Percentiles rank a stretch among this genome's conserved stretches.
Evolutionary conservation across 2,797 vertebrate genomes (phyloP).

Genomic region (Prunella strophiata): DNA sequence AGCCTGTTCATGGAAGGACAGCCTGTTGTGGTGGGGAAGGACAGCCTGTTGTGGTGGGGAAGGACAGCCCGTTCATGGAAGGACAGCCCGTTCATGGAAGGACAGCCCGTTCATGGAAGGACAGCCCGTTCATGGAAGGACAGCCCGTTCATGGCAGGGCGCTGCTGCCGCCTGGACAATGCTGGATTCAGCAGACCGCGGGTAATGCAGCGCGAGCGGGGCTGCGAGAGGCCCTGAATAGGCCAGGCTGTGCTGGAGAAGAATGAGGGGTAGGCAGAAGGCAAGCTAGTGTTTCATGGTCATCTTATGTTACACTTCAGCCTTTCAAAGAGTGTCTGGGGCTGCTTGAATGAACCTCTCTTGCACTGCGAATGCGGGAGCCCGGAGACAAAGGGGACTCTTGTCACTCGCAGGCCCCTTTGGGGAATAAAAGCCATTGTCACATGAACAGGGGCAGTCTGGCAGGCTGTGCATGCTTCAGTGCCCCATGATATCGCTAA

Average conservation of each 20-base stretch:
- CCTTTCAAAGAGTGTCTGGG: conserved; percentile 81
- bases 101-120: too few relatives aligned
- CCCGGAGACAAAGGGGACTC: conserved; percentile 79
- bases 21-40: too few relatives aligned
- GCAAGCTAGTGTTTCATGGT: conserved; percentile 73
- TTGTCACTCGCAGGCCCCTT: conserved; percentile 79
- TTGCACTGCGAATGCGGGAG: conserved; percentile 64
- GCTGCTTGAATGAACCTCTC: conserved; percentile 75
- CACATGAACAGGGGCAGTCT: conserved; percentile 76
- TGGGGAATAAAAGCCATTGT: conserved; percentile 78
- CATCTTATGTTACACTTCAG: conserved; percentile 78
- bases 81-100: too few relatives aligned
- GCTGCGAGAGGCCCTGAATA: conserved; percentile 66
- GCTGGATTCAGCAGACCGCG: conserved; percentile 57
- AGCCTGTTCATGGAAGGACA: too few relatives aligned
- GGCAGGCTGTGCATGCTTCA: conserved; percentile 79
- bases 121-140: too few relatives aligned
- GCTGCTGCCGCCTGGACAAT: conserved; percentile 34
- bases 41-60: too few relatives aligned
- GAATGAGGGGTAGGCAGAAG: conserved; percentile 73
- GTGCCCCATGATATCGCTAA: conserved; percentile 74
- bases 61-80: too few relatives aligned
- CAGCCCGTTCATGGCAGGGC: neutral
- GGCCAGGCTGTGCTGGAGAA: conserved; percentile 60
- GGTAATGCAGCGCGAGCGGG: conserved; percentile 39